Base-by-base conservation (phyloP, 2,797 vertebrate species). In the Sebastes goodei region DNA sequence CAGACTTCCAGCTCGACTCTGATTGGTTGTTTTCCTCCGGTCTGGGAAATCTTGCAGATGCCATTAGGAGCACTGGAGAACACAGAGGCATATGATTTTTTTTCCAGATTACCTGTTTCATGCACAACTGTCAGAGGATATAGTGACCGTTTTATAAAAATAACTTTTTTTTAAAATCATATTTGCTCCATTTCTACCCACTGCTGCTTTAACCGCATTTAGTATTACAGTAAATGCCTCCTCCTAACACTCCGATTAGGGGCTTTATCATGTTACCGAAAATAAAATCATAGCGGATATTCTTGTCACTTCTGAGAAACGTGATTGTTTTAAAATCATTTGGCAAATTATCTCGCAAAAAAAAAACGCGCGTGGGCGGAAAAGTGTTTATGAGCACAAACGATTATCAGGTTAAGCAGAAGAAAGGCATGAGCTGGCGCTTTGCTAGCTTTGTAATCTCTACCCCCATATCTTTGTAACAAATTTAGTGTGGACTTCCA, bases 391-490 rank as follows among this genome's bases (percentile, higher is more conserved):
- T 91, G 92, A 94, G 91, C 90, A 78, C 60, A 86, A 88, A 88
- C 85, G 75, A 91, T 95, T 95, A 96, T 96, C 94, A 90, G 91
- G 95, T 96, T 95, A 95, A 90, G 87, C 89, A 88, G 89, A 82
- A 91, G 90, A 94, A 93, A 93, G 77, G 84, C 92, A 93, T 94
- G 94, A 95, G 93, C 88, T 91, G 91, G 94, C 93, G 93, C 76
- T 95, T 94, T 94, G 88, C 92, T 91, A 88, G 93, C 90, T 93
- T 90, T 77, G 91, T 94, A 93, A 95, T 95, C 93, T 94, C 94
- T 84, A 85, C 92, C 92, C 91, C 91, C 89, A 84, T 92, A 92
- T 94, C 91, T 91, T 84, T 91, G 84, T 83, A 94, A 93, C 91
- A 93, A 92, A 94, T 93, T 93, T 92, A 88, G 75, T 83, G 86